A percentile compares a stretch with the other conserved stretches of the same genome.
Evolutionary conservation across 2,113 vertebrate genomes (phyloP).

Genomic region (Leucosticte australis): DNA sequence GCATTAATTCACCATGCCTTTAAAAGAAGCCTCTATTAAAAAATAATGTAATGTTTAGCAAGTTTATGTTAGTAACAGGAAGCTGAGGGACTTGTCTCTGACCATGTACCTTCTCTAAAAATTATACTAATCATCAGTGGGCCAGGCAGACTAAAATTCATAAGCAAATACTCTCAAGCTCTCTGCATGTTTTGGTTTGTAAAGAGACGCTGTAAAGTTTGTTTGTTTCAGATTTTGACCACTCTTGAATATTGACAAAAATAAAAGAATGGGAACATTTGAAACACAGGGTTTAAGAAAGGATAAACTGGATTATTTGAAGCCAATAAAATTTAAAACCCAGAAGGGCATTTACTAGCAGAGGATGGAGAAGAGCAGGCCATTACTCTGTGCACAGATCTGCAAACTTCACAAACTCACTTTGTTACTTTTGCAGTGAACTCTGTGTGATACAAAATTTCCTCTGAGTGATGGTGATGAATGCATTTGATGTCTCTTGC

Average conservation of each 20-base stretch:
- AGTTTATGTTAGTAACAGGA: background rate
- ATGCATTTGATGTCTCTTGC: background rate
- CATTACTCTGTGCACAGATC: background rate
- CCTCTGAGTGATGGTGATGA: background rate
- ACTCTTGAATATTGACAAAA: background rate
- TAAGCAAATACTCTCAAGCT: background rate
- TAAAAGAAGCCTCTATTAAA: background rate
- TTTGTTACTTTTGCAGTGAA: background rate
- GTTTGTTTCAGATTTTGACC: background rate
- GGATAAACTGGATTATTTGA: background rate
- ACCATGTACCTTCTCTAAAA: background rate
- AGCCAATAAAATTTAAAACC: background rate
- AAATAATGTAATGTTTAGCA: background rate
- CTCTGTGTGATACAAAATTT: background rate
- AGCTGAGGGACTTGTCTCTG: background rate
- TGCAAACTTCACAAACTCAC: background rate
- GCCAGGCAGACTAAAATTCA: background rate
- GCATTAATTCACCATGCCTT: background rate
- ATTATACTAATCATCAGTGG: background rate
- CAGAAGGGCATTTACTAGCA: background rate
- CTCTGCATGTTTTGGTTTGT: conserved; percentile 4
- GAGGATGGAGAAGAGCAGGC: background rate
- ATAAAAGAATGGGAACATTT: background rate
- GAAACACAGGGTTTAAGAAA: background rate
- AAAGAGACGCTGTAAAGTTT: background rate